Evolutionary conservation across 2,888 invertebrate genomes (phyloP), one percentile per base, ranked within the genome.

Genomic region (Ommatoiulus sabulosus): DNA sequence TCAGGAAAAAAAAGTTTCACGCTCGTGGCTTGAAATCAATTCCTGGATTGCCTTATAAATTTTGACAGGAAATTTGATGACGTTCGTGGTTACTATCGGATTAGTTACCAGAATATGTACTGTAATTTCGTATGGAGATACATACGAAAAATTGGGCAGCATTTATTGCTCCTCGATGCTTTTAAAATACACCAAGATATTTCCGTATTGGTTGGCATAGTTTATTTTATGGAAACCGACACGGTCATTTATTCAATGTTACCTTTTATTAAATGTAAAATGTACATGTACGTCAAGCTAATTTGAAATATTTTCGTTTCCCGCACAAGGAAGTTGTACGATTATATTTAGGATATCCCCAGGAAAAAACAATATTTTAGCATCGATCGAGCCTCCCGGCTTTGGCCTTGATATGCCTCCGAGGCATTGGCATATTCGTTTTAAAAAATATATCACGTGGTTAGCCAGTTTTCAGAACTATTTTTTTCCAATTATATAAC

Each of bases 311-410:
- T 52, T 52, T 52, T 52, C 17, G 12, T 52, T 17, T 1, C 72
- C 2, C 10, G 12, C 10, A 24, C 24, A 72, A 72, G 72, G 72
- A 72, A 72, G 12, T 24, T 24, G 24, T 24, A 10, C 72, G 72
- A 72, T 72, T 72, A 24, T 3, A 72, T 24, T 10, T 72, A 72
- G 72, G 72, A 72, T 72, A 72, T 72, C 72, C 72, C 72, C 72
- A 72, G 72, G 72, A 72, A 72, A 72, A 72, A 72, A 72, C 72
- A 72, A 72, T 72, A 35, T 24, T 72, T 72, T 72, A 15, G 5
- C n/a, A 20, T 63, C 0, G 20, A n/a, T 35, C 35, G 35, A 12
- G 20, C 63, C 20, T 20, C 7, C 0, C 24, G n/a, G 24, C 20
- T 24, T 72, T 72, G 72, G 8, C 72, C 72, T 72, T 72, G 72